Conservation (phyloP, 1,140 invertebrate genomes). For the Bathynomus jamesi region DNA sequence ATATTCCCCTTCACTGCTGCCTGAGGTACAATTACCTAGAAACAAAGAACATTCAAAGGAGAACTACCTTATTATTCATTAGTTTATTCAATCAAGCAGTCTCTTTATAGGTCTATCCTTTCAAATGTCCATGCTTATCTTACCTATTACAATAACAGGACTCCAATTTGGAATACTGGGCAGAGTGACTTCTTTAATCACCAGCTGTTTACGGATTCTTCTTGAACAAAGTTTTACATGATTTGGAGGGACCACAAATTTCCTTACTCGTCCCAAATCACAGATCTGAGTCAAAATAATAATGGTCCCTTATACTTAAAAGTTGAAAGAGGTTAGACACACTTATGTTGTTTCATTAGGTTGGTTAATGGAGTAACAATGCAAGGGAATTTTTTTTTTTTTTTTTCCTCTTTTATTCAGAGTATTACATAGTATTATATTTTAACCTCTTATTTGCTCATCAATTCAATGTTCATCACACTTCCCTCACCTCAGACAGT, state of each 20-base stretch:
- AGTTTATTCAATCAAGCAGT: too few species aligned
- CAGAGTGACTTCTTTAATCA: not conserved
- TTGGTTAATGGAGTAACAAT: too few species aligned
- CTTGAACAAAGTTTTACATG: not conserved
- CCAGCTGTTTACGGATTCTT: not conserved
- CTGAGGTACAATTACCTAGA: constrained; percentile 76
- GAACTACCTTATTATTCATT: too few species aligned
- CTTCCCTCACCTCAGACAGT: constrained; percentile 40
- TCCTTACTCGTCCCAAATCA: not conserved
- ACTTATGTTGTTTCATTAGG: too few species aligned
- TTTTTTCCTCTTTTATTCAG: too few species aligned
- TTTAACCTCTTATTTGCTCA: not conserved
- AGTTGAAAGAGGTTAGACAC: not conserved
- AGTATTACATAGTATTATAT: too few species aligned
- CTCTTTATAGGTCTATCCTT: not conserved
- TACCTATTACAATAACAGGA: not conserved
- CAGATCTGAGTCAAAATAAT: not conserved
- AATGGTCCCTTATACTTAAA: not conserved
- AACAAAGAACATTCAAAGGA: too few species aligned
- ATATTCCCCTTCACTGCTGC: constrained; percentile 71
- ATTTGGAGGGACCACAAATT: not conserved
- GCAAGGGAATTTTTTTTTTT: too few species aligned
- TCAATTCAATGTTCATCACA: not conserved
- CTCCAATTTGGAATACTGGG: not conserved
- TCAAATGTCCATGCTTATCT: not conserved